Evolutionary conservation across 1,140 invertebrate genomes (phyloP).

Genomic region (Sitophilus oryzae): DNA sequence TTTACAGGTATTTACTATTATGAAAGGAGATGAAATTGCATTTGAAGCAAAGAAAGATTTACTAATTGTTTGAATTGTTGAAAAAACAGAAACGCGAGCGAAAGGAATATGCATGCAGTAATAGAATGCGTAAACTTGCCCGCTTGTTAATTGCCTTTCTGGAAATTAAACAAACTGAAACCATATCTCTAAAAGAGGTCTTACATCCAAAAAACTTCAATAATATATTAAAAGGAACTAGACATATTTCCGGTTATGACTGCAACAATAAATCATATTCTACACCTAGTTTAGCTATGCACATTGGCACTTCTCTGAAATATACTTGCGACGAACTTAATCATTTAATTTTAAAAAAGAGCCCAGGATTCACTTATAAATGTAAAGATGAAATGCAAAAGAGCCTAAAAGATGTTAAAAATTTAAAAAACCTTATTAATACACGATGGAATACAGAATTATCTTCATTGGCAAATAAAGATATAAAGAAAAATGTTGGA

Average conservation of each 20-base stretch:
- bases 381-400: conserved; percentile 6
- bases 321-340: conserved; percentile 19
- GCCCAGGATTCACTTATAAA: conserved; percentile 20
- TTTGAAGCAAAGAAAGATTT: conserved; percentile 28
- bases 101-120: conserved; percentile 22
- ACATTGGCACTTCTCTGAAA: conserved; percentile 23
- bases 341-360: conserved; percentile 23
- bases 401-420: conserved; percentile 22
- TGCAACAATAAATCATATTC: conserved; percentile 19
- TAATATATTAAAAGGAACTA: conserved; percentile 14
- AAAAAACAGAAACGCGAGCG: conserved; percentile 24
- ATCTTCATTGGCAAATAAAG: conserved; percentile 27
- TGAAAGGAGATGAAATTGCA: conserved; percentile 25
- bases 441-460: conserved; percentile 26
- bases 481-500: conserved; percentile 28
- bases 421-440: conserved; percentile 22
- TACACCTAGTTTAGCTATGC: conserved; percentile 24
- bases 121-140: conserved; percentile 24
- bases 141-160: conserved; percentile 19
- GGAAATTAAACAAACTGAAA: conserved; percentile 18
- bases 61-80: conserved; percentile 23
- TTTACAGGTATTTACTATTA: conserved; percentile 17
- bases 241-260: conserved; percentile 21
- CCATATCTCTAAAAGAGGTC: conserved; percentile 20
- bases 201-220: conserved; percentile 25